These are phyloP conservation scores for Branchellion lobata DNA, from an alignment of 2,888 invertebrate species.

Conservation along the genomic window DNA sequence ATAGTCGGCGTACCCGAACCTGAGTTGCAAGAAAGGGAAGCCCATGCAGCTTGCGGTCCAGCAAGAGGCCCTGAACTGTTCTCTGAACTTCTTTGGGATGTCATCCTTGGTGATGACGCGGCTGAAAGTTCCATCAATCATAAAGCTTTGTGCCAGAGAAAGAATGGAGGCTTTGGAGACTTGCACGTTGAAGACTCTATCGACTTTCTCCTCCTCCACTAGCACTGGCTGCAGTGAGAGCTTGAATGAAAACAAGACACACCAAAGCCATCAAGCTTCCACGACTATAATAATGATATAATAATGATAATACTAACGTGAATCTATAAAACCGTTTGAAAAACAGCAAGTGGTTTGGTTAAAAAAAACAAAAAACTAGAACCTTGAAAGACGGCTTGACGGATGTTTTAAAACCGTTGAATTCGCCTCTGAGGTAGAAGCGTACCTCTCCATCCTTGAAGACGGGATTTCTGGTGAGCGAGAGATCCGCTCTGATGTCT, in stretches of 20 bases:
- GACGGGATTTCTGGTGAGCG: background rate
- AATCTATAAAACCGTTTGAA: too few relatives aligned
- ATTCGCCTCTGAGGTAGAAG: background rate
- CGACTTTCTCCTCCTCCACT: background rate
- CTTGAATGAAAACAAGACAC: too few relatives aligned
- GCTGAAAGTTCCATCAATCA: background rate
- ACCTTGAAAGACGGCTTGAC: background rate
- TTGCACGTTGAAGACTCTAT: background rate
- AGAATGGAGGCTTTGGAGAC: background rate
- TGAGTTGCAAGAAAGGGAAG: background rate
- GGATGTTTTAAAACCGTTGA: background rate
- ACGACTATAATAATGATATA: too few relatives aligned
- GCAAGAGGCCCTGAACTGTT: background rate
- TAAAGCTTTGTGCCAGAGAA: background rate
- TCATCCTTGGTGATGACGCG: background rate
- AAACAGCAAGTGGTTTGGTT: background rate
- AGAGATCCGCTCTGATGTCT: background rate
- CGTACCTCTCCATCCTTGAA: background rate
- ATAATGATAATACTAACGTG: too few relatives aligned
- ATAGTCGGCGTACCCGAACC: background rate
- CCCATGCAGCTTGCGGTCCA: background rate
- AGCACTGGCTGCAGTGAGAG: background rate
- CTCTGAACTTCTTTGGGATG: background rate
- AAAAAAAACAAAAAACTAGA: background rate
- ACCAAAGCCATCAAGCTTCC: too few relatives aligned